Evolutionary conservation across 2,797 vertebrate species (phyloP), one percentile per base, ranked within the genome.

Genomic region (Platyrinchus mystaceus): DNA sequence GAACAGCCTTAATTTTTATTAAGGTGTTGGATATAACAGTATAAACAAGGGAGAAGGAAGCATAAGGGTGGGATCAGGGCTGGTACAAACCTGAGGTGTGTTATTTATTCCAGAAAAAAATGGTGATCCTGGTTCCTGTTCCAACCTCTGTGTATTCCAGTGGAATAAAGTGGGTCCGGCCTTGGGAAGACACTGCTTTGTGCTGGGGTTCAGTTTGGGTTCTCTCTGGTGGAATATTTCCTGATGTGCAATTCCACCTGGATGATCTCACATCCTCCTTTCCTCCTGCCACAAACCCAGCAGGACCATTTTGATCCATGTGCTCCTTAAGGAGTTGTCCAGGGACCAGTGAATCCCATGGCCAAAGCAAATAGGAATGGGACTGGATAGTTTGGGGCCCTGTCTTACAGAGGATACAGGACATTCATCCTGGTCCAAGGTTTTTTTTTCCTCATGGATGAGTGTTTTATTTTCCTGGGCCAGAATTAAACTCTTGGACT

Each of bases 291-390:
- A 9, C 1, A 4, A 84, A 53, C 26, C 15, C 62, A 30, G 22
- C 30, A 24, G 70, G 66, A 55, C 46, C 0, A 0, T 28, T 53
- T 74, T 12, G 43, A 71, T 53, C 47, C 0, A 0, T 27, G 50
- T 15, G 39, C 36, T 84, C 16, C 3, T n/a, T 6, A 21, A 58
- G 43, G 43, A 44, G 6, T 79, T 80, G 26, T 32, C 28, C n/a
- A 39, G 36, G 30, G 30, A 12, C 5, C 2, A 3, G 12, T 23
- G 75, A 77, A 83, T 67, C 43, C 53, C 27, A 2, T 7, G 59
- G 74, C 19, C 10, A 34, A 37, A 34, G 37, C 56, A 49, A 3
- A 55, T 20, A 10, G 12, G 37, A 86, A 27, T 1, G 1, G 44
- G 50, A 56, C 18, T 10, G 23, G 55, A 39, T 10, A 8, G 22